phyloP scores from a whole-genome alignment of 2,113 vertebrate species.

The Grammomys surdaster region DNA sequence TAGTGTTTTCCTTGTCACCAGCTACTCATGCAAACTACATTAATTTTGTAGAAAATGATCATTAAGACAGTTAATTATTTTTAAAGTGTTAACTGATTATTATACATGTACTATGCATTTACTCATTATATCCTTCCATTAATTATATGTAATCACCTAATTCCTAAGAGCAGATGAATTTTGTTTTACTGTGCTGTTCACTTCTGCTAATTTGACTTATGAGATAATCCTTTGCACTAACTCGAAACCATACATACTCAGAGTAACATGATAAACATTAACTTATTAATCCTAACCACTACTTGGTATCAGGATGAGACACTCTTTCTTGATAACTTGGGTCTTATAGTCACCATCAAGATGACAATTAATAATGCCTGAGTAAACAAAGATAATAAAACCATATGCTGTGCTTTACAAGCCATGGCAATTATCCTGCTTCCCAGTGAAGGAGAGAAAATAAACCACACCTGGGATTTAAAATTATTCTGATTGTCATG shows the following conservation, averaged over 20 bases:
- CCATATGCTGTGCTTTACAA: background rate
- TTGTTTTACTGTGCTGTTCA: constrained; percentile 70
- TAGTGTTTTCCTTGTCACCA: constrained; percentile 75
- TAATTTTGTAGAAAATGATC: constrained; percentile 78
- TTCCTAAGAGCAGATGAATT: constrained; percentile 77
- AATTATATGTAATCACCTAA: constrained; percentile 79
- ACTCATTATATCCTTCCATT: constrained; percentile 80
- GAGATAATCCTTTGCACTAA: constrained; percentile 70
- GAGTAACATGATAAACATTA: constrained; percentile 71
- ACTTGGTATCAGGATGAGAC: constrained; percentile 68
- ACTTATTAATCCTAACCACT: constrained; percentile 74
- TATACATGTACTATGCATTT: constrained; percentile 72
- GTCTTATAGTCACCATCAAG: constrained; percentile 9
- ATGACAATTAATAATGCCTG: constrained; percentile 47
- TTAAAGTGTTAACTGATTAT: constrained; percentile 78
- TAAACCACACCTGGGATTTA: constrained; percentile 29
- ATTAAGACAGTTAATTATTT: constrained; percentile 83
- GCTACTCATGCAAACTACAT: constrained; percentile 75
- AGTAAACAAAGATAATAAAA: constrained; percentile 74
- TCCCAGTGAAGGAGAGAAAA: constrained; percentile 26
- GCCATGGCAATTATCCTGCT: constrained; percentile 36
- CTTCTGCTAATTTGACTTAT: constrained; percentile 71
- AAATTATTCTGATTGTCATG: constrained; percentile 46
- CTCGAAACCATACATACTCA: constrained; percentile 57
- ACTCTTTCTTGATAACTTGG: constrained; percentile 32